Percentiles rank a stretch among this genome's conserved stretches.
Evolutionary conservation across 2,888 invertebrate species (phyloP).

Genomic region (Drosophila pegasa): DNA sequence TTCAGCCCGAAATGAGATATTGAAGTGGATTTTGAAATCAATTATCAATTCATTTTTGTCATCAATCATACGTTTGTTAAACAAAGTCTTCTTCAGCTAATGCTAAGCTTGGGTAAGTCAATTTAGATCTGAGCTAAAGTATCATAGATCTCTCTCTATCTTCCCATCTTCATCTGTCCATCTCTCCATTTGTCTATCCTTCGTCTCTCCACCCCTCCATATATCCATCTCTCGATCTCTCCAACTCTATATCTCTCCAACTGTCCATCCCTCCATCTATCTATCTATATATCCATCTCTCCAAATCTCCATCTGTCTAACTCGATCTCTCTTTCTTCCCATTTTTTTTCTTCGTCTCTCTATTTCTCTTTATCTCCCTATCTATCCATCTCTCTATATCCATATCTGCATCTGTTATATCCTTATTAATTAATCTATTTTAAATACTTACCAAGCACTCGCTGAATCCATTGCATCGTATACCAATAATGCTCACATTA

Average conservation of each 20-base stretch:
- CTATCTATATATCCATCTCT: neutral
- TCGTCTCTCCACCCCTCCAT: neutral
- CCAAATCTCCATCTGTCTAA: neutral
- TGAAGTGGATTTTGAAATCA: neutral
- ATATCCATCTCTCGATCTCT: neutral
- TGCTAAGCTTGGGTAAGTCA: neutral
- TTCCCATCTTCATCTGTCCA: neutral
- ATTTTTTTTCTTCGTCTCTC: too few relatives aligned
- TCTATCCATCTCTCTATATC: neutral
- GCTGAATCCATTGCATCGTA: constrained; percentile 53
- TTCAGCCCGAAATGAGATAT: neutral
- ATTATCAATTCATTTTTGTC: constrained; percentile 1
- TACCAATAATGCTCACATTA: constrained; percentile 72
- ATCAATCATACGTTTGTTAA: neutral
- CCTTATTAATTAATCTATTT: neutral
- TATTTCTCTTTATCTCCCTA: neutral
- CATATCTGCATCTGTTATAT: neutral
- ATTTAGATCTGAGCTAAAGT: neutral
- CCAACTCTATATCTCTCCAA: too few relatives aligned
- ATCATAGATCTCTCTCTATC: neutral
- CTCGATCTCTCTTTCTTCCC: neutral
- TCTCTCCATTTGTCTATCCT: too few relatives aligned
- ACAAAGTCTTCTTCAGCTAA: too few relatives aligned
- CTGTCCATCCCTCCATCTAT: neutral
- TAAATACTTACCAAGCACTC: constrained; percentile 64